phyloP scores from a whole-genome alignment of 1,140 invertebrate genomes.

The Drosophila kepulauana region DNA sequence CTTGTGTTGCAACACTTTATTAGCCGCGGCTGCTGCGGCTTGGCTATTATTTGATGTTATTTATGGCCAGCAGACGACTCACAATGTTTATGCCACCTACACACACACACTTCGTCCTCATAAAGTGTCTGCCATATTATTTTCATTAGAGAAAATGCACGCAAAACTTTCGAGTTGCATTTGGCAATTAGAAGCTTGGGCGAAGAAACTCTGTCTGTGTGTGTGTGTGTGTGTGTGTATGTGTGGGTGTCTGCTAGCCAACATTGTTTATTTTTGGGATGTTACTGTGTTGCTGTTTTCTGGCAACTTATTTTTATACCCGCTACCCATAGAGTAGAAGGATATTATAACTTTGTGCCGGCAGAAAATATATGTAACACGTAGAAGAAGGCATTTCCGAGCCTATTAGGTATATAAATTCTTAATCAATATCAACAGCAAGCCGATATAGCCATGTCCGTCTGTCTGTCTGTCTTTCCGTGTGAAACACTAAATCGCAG shows the following conservation, averaged over 20 bases:
- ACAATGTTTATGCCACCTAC: conserved; percentile 20
- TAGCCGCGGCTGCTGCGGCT: conserved; percentile 27
- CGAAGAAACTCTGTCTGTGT: background rate
- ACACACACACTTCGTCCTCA: conserved; percentile 19
- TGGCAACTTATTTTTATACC: background rate
- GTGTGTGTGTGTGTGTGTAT: background rate
- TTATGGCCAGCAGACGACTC: conserved; percentile 63
- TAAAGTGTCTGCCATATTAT: conserved; percentile 51
- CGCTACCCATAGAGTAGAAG: no score
- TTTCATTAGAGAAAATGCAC: conserved; percentile 47
- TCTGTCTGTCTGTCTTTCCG: no score
- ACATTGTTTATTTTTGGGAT: background rate
- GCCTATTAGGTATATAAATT: no score
- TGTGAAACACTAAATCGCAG: no score
- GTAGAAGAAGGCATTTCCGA: no score
- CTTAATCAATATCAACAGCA: no score
- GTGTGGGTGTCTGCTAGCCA: background rate
- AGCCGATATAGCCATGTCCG: no score
- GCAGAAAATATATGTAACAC: no score
- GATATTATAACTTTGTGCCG: no score
- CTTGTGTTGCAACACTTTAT: conserved; percentile 60
- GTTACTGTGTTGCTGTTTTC: background rate
- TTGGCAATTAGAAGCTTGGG: conserved; percentile 57
- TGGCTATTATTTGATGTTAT: conserved; percentile 72
- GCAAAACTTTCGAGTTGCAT: conserved; percentile 24